These are phyloP conservation scores for Agonopterix alstromeriana DNA, from an alignment of 2,888 invertebrate species.

Conservation along the genomic window DNA sequence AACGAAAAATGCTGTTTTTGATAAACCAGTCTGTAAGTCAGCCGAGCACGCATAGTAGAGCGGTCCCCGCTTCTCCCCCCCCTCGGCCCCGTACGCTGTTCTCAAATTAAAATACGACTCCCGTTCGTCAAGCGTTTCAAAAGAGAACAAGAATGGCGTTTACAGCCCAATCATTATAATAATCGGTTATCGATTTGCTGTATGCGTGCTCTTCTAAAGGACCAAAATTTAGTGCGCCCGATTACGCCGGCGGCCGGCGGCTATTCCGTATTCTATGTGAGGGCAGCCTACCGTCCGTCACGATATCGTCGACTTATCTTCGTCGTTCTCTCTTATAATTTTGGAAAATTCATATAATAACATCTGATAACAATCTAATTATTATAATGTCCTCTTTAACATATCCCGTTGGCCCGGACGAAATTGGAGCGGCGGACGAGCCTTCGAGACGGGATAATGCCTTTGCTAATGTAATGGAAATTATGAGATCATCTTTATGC, in stretches of 20 bases:
- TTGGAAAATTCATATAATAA: constrained; percentile 73
- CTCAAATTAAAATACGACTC: constrained; percentile 55
- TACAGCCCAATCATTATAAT: constrained; percentile 73
- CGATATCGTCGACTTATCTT: constrained; percentile 68
- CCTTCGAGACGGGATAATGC: constrained; percentile 59
- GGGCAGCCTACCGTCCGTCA: constrained; percentile 56
- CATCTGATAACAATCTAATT: constrained; percentile 75
- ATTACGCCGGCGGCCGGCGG: constrained; percentile 54
- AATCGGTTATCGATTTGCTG: constrained; percentile 72
- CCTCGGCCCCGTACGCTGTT: not conserved
- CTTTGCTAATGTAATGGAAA: constrained; percentile 63
- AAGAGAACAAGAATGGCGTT: constrained; percentile 58
- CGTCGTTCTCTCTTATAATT: constrained; percentile 66
- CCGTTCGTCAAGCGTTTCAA: constrained; percentile 60
- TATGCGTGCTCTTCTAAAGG: constrained; percentile 67
- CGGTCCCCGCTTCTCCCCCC: not conserved
- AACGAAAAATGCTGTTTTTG: constrained; percentile 19
- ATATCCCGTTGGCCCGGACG: constrained; percentile 60
- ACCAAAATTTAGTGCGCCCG: constrained; percentile 63
- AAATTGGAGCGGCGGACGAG: constrained; percentile 56
- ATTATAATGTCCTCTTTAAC: constrained; percentile 75
- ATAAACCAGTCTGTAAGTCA: constrained; percentile 18
- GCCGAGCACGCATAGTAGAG: constrained; percentile 9
- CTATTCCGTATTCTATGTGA: constrained; percentile 60
- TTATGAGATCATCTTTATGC: constrained; percentile 64